Evolutionary conservation across 2,113 vertebrate species (phyloP).

Genomic region (Ptychochromis oligacanthus): DNA sequence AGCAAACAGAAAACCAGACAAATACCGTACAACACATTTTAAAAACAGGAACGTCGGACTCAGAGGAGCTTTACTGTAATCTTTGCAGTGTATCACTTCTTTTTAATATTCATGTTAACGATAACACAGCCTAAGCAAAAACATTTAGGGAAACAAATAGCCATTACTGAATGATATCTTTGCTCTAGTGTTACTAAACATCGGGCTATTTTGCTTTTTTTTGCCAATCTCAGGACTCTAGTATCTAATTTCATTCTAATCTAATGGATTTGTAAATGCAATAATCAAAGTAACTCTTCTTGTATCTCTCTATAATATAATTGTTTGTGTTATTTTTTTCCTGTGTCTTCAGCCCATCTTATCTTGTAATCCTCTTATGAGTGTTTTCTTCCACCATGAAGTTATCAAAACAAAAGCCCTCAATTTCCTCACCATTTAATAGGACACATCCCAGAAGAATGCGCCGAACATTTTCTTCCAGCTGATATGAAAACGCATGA

Average conservation of each 20-base stretch:
- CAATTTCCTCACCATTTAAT: slow-evolving; percentile 29
- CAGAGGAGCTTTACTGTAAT: not conserved
- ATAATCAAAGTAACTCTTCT: not conserved
- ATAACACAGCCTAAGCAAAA: not conserved
- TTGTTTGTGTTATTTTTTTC: slow-evolving; percentile 29
- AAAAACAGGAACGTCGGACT: not conserved
- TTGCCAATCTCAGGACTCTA: not conserved
- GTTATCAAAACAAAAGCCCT: slow-evolving; percentile 29
- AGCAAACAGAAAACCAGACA: not conserved
- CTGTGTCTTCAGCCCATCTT: slow-evolving; percentile 44
- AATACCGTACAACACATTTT: not conserved
- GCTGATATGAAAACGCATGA: slow-evolving; percentile 18
- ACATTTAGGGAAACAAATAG: not conserved
- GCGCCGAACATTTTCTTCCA: not conserved
- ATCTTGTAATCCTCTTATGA: slow-evolving; percentile 60
- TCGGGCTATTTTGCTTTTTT: not conserved
- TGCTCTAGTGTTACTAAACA: not conserved
- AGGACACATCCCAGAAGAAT: slow-evolving; percentile 31
- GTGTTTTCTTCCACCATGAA: slow-evolving; percentile 6
- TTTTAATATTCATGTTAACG: not conserved
- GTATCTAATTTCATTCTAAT: slow-evolving; percentile 34
- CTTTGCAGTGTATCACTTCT: not conserved
- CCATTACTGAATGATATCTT: not conserved
- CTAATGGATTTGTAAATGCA: slow-evolving; percentile 18
- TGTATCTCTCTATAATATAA: slow-evolving; percentile 4